Base-by-base conservation (phyloP, 2,797 vertebrate genomes). In the Salmo trutta region DNA sequence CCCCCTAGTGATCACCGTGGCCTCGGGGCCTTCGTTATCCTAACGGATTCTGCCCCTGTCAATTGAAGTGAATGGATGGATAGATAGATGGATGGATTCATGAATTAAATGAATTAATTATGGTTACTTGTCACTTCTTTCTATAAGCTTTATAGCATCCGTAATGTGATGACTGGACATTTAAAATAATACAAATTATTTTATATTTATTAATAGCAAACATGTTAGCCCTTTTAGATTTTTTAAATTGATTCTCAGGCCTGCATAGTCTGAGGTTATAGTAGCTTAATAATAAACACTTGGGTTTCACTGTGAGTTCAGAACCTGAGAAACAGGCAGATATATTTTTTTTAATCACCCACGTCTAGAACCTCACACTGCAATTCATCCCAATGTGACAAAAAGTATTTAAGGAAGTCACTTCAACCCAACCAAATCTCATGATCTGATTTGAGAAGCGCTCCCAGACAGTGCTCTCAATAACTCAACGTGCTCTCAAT, bases 371-470 rank as follows among this genome's bases (percentile, higher is more conserved):
- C n/a, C 53, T 56, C 53, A 56, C 56, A 59, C 56, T 59, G 3
- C 24, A 68, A 73, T 52, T 24, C 24, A 68, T 69, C 53, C 65
- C 56, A 10, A 59, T 15, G 21, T 27, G n/a, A 15, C 24, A 29
- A 24, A 66, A 51, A 59, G 10, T 27, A 59, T 59, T 21, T 5
- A 41, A 78, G 14, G 65, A 65, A 79, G 59, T 51, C 17, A n/a
- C 17, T 47, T 68, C 21, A 82, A 64, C 14, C 51, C 52, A 47
- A 17, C 1, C 5, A 31, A 31, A 75, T 69, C 12, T 56, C 24
- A 10, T 36, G 4, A 77, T 77, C 33, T 69, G 36, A 36, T 83
- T 78, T 62, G 80, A 56, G 65, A 75, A 0, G 0, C 71, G 67
- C n/a, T 75, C 31, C 41, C 41, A 47, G 41, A 47, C 41, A 14